phyloP scores from a whole-genome alignment of 2,113 vertebrate genomes.

The Phylloscopus trochiloides region DNA sequence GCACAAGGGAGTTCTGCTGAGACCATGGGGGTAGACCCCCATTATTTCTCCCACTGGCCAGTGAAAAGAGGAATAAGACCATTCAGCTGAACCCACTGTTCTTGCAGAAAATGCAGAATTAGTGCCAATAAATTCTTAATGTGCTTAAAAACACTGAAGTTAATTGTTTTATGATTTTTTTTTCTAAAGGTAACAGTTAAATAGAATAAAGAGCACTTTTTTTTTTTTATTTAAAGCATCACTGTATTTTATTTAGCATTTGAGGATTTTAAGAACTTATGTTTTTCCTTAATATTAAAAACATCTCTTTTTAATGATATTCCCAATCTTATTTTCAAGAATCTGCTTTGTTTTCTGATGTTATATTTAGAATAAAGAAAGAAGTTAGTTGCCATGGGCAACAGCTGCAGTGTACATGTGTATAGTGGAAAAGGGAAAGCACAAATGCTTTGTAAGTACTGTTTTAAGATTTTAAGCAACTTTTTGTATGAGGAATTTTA shows the following conservation, averaged over 20 bases:
- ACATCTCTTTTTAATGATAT: neutral
- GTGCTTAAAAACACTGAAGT: neutral
- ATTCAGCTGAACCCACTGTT: neutral
- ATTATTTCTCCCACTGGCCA: neutral
- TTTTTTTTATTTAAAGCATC: neutral
- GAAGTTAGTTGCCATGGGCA: neutral
- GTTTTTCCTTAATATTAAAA: neutral
- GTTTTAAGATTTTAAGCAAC: neutral
- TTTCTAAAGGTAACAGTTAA: neutral
- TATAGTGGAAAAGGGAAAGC: neutral
- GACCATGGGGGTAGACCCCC: neutral
- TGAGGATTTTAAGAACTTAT: neutral
- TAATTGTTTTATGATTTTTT: neutral
- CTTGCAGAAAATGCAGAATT: slow-evolving; percentile 4
- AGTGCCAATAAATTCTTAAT: neutral
- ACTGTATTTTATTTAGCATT: neutral
- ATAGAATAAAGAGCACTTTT: neutral
- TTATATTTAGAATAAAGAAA: slow-evolving; percentile 1
- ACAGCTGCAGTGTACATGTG: neutral
- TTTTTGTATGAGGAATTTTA: neutral
- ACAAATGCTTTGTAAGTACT: neutral
- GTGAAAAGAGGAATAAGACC: neutral
- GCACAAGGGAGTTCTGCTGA: neutral
- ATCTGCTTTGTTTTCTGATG: neutral
- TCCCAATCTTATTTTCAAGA: neutral